phyloP scores from a whole-genome alignment of 2,888 invertebrate genomes.

The Trachelus stipa region DNA sequence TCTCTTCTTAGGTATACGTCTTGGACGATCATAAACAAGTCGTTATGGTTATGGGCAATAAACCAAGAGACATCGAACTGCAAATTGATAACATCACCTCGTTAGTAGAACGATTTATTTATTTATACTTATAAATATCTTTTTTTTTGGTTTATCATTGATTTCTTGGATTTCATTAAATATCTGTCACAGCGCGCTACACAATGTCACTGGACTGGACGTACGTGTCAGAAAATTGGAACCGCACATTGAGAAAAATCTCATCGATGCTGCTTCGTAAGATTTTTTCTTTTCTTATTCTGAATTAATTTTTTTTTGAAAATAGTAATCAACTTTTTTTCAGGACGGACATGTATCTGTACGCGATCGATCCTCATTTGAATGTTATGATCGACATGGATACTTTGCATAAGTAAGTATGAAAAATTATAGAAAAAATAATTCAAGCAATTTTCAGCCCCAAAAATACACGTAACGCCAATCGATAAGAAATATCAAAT shows the following conservation, averaged over 20 bases:
- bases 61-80: slow-evolving; percentile 81
- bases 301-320: slow-evolving; percentile 11
- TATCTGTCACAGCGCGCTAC: slow-evolving; percentile 70
- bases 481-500: not conserved
- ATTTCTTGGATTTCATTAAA: slow-evolving; percentile 8
- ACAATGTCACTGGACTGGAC: slow-evolving; percentile 82
- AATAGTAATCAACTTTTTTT: slow-evolving; percentile 35
- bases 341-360: slow-evolving; percentile 88
- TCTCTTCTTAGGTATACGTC: slow-evolving; percentile 76
- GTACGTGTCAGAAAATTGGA: slow-evolving; percentile 83
- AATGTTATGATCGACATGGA: slow-evolving; percentile 87
- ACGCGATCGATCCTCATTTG: slow-evolving; percentile 84
- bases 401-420: slow-evolving; percentile 78
- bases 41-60: slow-evolving; percentile 81
- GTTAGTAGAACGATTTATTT: slow-evolving; percentile 60
- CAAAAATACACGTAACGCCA: not conserved
- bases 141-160: not conserved
- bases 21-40: slow-evolving; percentile 85
- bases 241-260: slow-evolving; percentile 76
- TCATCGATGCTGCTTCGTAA: slow-evolving; percentile 77
- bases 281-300: slow-evolving; percentile 52
- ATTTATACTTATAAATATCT: not conserved
- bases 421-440: not conserved
- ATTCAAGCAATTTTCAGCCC: not conserved
- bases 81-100: slow-evolving; percentile 77